Evolutionary conservation across 2,888 invertebrate genomes (phyloP).

Genomic region (Drosophila quasianomalipes): DNA sequence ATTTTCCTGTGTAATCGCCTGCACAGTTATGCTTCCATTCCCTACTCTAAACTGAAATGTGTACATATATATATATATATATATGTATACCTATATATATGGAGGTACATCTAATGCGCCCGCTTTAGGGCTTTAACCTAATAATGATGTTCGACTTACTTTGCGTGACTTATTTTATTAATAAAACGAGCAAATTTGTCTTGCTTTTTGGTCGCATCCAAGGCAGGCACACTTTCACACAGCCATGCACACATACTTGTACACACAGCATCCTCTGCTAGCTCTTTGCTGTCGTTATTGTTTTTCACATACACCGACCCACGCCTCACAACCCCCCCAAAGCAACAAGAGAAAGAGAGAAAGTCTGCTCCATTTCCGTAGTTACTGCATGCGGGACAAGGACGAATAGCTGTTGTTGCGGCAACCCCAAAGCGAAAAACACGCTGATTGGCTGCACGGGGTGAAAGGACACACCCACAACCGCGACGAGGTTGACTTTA

Average conservation of each 20-base stretch:
- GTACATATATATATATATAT: neutral
- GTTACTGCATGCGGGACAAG: constrained; percentile 39
- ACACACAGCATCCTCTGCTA: constrained; percentile 22
- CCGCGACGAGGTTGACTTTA: neutral
- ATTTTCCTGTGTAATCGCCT: constrained; percentile 18
- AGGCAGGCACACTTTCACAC: constrained; percentile 9
- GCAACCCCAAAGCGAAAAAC: constrained; percentile 43
- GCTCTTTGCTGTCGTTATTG: constrained; percentile 44
- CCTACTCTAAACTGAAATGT: neutral
- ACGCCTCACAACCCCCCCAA: neutral
- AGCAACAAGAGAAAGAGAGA: neutral
- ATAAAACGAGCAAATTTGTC: constrained; percentile 82
- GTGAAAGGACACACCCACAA: constrained; percentile 51
- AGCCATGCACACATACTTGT: constrained; percentile 13
- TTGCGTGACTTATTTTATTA: constrained; percentile 82
- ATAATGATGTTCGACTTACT: constrained; percentile 81
- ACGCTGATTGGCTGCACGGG: constrained; percentile 54
- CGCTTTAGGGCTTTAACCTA: constrained; percentile 82
- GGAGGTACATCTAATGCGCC: constrained; percentile 63
- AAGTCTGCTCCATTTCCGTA: neutral
- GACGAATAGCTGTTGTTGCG: constrained; percentile 51
- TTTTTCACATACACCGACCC: constrained; percentile 19
- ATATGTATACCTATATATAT: neutral
- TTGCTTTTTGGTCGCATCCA: constrained; percentile 76
- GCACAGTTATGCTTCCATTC: constrained; percentile 4